phyloP scores from a whole-genome alignment of 2,888 invertebrate species.

The Scaptomyza caliginosa region DNA sequence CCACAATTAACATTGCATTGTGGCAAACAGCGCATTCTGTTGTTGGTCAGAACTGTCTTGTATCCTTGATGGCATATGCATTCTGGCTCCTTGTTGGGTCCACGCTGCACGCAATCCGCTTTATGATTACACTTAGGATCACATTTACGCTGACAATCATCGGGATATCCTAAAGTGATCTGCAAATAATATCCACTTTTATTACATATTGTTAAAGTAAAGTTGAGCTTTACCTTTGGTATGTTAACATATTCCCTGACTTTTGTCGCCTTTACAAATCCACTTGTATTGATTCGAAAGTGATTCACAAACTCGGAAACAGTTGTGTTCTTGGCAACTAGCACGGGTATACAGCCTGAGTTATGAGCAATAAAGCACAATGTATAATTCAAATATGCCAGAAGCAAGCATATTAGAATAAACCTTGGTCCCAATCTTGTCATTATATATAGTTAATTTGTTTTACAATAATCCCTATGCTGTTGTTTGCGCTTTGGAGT shows the following conservation, averaged over 20 bases:
- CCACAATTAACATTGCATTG: constrained; percentile 64
- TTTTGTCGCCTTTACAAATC: rapidly evolving
- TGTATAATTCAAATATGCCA: not conserved
- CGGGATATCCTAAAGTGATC: not conserved
- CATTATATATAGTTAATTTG: constrained; percentile 11
- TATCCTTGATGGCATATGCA: constrained; percentile 20
- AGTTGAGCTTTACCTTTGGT: constrained; percentile 1
- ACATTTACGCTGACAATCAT: constrained; percentile 16
- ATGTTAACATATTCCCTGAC: not conserved
- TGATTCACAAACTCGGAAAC: not conserved
- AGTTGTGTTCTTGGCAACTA: too few species aligned
- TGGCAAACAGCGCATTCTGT: constrained; percentile 37
- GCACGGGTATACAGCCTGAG: not conserved
- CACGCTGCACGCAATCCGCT: constrained; percentile 16
- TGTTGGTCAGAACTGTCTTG: rapidly evolving
- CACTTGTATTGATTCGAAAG: not conserved
- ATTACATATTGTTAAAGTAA: not conserved
- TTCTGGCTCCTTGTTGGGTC: not conserved
- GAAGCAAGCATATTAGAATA: constrained; percentile 1
- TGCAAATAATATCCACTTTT: not conserved
- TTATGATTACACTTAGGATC: not conserved
- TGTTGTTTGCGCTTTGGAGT: not conserved
- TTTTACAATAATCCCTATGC: not conserved
- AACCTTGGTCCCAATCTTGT: not conserved
- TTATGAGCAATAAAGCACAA: not conserved